phyloP scores from a whole-genome alignment of 1,140 invertebrate genomes.

The Drosophila funebris region DNA sequence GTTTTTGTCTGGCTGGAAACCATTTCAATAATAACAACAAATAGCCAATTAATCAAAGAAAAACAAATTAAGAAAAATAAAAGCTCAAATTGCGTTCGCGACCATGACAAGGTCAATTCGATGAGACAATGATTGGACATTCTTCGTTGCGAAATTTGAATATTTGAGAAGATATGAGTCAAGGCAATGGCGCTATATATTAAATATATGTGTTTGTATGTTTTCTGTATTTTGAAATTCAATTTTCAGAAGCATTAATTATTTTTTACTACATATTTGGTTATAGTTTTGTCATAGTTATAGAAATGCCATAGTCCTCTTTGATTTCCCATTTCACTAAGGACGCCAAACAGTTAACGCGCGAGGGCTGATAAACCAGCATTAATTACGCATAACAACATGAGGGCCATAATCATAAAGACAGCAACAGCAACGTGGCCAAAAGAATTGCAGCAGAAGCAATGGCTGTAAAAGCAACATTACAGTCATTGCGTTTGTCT shows the following conservation, averaged over 20 bases:
- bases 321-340: background rate
- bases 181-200: no score
- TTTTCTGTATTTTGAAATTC: no score
- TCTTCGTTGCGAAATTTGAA: background rate
- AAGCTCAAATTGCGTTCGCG: slow-evolving; percentile 11
- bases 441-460: slow-evolving; percentile 25
- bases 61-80: slow-evolving; percentile 22
- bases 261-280: no score
- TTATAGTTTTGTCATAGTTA: no score
- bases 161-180: background rate
- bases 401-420: slow-evolving; percentile 66
- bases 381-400: slow-evolving; percentile 49
- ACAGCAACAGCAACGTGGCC: slow-evolving; percentile 1
- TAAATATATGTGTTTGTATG: no score
- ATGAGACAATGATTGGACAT: slow-evolving; percentile 18
- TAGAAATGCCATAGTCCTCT: background rate
- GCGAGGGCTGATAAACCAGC: slow-evolving; percentile 24
- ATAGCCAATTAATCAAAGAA: slow-evolving; percentile 11
- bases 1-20: slow-evolving; percentile 17
- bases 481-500: slow-evolving; percentile 43
- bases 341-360: slow-evolving; percentile 2
- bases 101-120: slow-evolving; percentile 26
- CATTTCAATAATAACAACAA: slow-evolving; percentile 20
- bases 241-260: no score
- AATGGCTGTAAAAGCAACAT: background rate